Conservation (phyloP, 2,888 invertebrate species). For the Kuschelorhynchus macadamiae region DNA sequence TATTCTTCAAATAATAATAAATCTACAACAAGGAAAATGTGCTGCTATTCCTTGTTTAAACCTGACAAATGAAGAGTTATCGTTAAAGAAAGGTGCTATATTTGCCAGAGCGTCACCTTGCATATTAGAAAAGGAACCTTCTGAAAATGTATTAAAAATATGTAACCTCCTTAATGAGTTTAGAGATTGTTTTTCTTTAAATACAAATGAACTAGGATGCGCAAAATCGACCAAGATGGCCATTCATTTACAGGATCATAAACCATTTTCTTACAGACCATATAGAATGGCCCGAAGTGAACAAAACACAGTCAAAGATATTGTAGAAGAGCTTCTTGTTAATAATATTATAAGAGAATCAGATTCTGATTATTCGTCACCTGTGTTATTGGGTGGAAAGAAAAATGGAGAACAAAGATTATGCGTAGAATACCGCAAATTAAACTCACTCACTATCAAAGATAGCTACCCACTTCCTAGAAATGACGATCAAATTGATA, state of each 20-base stretch:
- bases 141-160: slow-evolving; percentile 3
- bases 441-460: slow-evolving; percentile 44
- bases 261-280: slow-evolving; percentile 48
- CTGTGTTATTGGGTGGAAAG: slow-evolving; percentile 50
- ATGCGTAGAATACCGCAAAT: slow-evolving; percentile 48
- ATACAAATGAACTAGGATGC: slow-evolving; percentile 42
- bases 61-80: slow-evolving; percentile 33
- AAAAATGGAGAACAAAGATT: slow-evolving; percentile 50
- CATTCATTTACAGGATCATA: slow-evolving; percentile 42
- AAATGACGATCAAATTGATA: slow-evolving; percentile 46
- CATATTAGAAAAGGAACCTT: slow-evolving; percentile 11
- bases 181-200: slow-evolving; percentile 47
- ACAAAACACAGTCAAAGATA: slow-evolving; percentile 43
- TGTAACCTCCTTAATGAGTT: slow-evolving; percentile 20
- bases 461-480: slow-evolving; percentile 47
- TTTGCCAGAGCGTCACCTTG: slow-evolving; percentile 46
- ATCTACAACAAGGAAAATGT: slow-evolving; percentile 4
- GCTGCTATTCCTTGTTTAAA: slow-evolving; percentile 40
- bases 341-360: slow-evolving; percentile 47
- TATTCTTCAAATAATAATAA: slow-evolving; percentile 32
- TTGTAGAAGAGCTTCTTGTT: slow-evolving; percentile 45
- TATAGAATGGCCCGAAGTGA: slow-evolving; percentile 49
- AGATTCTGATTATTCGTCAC: slow-evolving; percentile 48
- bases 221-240: slow-evolving; percentile 42
- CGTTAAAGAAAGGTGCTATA: slow-evolving; percentile 13